These are phyloP conservation scores for Trissolcus japonicus DNA, from an alignment of 2,888 invertebrate genomes.

Conservation along the genomic window DNA sequence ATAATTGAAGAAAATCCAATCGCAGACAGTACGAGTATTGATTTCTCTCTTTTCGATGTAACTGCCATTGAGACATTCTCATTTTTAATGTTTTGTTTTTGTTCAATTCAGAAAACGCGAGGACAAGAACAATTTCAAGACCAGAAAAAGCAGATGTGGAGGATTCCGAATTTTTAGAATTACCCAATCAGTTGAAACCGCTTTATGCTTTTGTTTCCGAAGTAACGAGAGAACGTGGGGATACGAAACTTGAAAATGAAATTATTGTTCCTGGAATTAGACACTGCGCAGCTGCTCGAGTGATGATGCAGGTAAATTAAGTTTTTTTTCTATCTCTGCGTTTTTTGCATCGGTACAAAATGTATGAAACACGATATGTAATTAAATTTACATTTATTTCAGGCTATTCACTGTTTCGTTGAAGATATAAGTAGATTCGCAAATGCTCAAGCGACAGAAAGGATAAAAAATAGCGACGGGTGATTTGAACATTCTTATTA, in stretches of 20 bases:
- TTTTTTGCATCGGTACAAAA: neutral
- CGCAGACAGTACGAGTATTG: conserved; percentile 12
- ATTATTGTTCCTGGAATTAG: conserved; percentile 76
- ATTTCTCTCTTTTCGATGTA: neutral
- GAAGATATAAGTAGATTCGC: conserved; percentile 69
- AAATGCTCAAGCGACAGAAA: conserved; percentile 68
- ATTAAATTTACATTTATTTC: conserved; percentile 31
- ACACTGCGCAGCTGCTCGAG: conserved; percentile 75
- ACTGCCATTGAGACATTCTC: neutral
- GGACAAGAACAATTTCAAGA: conserved; percentile 1
- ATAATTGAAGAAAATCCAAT: conserved; percentile 7
- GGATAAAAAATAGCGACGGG: conserved; percentile 62
- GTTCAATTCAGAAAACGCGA: conserved; percentile 5
- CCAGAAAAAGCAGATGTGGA: conserved; percentile 10
- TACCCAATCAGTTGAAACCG: conserved; percentile 64
- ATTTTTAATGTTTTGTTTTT: conserved; percentile 18
- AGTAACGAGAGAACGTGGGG: conserved; percentile 74
- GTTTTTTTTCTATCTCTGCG: neutral
- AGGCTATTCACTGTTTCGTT: conserved; percentile 68
- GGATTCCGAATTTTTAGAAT: conserved; percentile 53
- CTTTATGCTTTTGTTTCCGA: conserved; percentile 76
- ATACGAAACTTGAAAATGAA: conserved; percentile 76
- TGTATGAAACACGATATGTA: neutral
- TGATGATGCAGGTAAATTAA: conserved; percentile 63
- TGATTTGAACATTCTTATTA: conserved; percentile 45